Evolutionary conservation across 2,797 vertebrate species (phyloP).

Genomic region (Cheirogaleus major): DNA sequence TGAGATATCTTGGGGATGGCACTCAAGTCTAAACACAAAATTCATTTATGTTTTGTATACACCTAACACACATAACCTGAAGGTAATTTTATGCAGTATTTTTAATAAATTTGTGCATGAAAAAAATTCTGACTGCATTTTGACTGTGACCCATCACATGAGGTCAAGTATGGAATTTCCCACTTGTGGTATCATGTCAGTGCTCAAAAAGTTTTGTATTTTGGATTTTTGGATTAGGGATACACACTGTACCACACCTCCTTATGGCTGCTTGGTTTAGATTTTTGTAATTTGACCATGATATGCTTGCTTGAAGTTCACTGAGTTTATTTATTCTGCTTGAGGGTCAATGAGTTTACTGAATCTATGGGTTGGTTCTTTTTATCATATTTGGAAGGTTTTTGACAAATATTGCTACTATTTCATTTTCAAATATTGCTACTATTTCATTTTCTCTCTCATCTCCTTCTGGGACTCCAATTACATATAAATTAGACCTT

Average conservation of each 20-base stretch:
- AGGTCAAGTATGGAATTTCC: no score
- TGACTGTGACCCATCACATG: no score
- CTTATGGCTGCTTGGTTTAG: neutral
- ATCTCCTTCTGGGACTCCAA: neutral
- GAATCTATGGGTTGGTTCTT: neutral
- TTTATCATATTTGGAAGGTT: neutral
- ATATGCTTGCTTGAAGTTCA: neutral
- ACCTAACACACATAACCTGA: no score
- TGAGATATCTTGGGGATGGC: neutral
- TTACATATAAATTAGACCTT: neutral
- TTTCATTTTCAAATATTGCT: neutral
- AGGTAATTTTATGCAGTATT: no score
- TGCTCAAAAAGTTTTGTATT: neutral
- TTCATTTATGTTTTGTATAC: no score
- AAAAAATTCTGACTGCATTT: no score
- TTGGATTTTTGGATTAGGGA: neutral
- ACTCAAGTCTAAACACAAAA: neutral
- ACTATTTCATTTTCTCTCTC: neutral
- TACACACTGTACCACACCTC: neutral
- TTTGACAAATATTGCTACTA: neutral
- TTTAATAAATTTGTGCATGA: no score
- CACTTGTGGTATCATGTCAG: no score
- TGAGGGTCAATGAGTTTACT: neutral
- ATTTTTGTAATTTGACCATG: neutral
- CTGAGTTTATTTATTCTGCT: neutral